Conservation (phyloP, 2,113 vertebrate genomes). For the Albula goreensis region DNA sequence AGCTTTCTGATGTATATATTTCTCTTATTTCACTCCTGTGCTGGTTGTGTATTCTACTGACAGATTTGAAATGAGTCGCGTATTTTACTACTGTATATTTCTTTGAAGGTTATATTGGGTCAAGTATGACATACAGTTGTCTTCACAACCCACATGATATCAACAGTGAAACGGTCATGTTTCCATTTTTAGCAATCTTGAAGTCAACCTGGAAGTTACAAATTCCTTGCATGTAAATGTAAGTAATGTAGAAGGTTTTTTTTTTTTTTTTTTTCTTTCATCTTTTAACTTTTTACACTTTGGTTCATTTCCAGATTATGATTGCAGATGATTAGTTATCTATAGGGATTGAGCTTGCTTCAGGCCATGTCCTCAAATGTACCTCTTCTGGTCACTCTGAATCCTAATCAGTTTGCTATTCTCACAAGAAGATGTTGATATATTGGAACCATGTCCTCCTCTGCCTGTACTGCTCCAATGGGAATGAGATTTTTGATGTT, state of each 20-base stretch:
- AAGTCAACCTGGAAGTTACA: too few relatives aligned
- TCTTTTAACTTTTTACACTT: too few relatives aligned
- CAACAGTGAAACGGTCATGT: too few relatives aligned
- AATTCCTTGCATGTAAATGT: neutral
- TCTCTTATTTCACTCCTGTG: neutral
- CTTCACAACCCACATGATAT: neutral
- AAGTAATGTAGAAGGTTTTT: neutral
- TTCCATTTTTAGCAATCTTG: too few relatives aligned
- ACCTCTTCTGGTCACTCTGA: neutral
- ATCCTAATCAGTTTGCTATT: neutral
- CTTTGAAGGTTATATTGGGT: neutral
- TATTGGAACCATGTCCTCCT: too few relatives aligned
- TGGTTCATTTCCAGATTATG: too few relatives aligned
- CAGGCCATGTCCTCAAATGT: neutral
- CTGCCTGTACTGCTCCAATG: too few relatives aligned
- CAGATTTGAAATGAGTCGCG: neutral
- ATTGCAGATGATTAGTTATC: too few relatives aligned
- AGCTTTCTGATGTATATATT: neutral
- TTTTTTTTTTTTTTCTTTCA: neutral
- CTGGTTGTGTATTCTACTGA: neutral
- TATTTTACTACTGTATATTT: constrained; percentile 4
- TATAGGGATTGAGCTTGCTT: too few relatives aligned
- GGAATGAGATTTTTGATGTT: too few relatives aligned
- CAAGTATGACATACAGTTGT: neutral
- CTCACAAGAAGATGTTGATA: too few relatives aligned